Base-by-base conservation (phyloP, 2,113 vertebrate species). In the Ornithorhynchus anatinus region DNA sequence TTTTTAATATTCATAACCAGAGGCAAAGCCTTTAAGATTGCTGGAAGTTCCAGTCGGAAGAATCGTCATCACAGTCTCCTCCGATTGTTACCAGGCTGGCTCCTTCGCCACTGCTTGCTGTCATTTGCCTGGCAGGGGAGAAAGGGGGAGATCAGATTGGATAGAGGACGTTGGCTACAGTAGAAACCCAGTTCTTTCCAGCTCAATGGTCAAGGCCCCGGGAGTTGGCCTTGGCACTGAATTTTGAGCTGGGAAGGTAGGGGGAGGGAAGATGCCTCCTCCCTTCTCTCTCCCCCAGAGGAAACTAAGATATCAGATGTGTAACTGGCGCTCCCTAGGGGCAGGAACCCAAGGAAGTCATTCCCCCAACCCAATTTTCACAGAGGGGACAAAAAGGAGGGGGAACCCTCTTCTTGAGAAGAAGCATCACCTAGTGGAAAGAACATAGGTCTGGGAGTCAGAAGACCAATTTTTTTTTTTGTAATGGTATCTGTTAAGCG, bases 1-100 rank as follows among this genome's bases (percentile, higher is more conserved):
- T 72, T 68, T 61, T 60, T 68, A 68, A 79, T 56, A 68, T 68
- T 39, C 39, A 51, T 39, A 70, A 60, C 15, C 20, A 33, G 33
- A 37, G 47, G 17, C 54, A 39, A 44, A 58, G 25, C 19, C 27
- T 10, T 23, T 20, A 23, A 32, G 9, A 42, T 51, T 47, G 14
- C 25, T 75, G 27, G 22, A 32, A 52, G 39, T 25, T 63, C 40
- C 19, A 15, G 6, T 25, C 13, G 22, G 58, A 52, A 57, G 27
- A 68, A 67, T 32, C 11, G 50, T 10, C 37, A 17, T 31, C 27
- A 23, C 29, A 54, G 45, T 43, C 29, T 11, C 25, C 23, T 64
- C 47, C 20, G 36, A 37, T 47, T 61, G 40, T 68, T 16, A 23
- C 8, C 38, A 48, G 27, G 44, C 19, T 4, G 8, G 23, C 44